Evolutionary conservation across 2,797 vertebrate genomes (phyloP).

Genomic region (Pangasius macronema): DNA sequence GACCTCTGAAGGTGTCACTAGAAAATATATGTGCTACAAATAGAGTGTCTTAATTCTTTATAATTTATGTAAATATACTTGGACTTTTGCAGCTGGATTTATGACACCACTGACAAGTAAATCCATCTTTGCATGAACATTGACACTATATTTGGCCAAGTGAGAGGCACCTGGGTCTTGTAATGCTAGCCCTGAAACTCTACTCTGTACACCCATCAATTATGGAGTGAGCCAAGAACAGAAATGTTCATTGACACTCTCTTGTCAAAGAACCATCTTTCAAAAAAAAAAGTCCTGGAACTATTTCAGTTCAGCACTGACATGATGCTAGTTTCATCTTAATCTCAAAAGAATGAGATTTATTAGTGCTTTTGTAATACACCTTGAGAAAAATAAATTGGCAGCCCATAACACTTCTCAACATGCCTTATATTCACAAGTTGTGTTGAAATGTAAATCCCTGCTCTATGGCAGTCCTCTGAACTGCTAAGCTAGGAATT

Average conservation of each 20-base stretch:
- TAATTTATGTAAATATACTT: neutral
- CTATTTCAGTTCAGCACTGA: neutral
- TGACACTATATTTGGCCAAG: slow-evolving; percentile 34
- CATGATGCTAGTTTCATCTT: slow-evolving; percentile 26
- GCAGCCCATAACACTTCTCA: neutral
- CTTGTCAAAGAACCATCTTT: slow-evolving; percentile 41
- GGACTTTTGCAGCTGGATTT: slow-evolving; percentile 29
- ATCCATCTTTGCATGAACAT: slow-evolving; percentile 11
- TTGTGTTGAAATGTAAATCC: neutral
- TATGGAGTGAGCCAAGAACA: slow-evolving; percentile 57
- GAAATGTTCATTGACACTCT: slow-evolving; percentile 52
- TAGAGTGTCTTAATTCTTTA: neutral
- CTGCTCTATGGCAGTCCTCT: neutral
- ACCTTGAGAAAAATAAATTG: neutral
- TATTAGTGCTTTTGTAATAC: neutral
- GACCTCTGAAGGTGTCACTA: neutral
- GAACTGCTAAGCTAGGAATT: neutral
- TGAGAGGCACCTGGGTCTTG: slow-evolving; percentile 47
- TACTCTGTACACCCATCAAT: slow-evolving; percentile 60
- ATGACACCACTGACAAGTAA: slow-evolving; percentile 7
- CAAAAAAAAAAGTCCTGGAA: slow-evolving; percentile 23
- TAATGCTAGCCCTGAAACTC: slow-evolving; percentile 61
- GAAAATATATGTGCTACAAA: neutral
- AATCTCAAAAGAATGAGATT: slow-evolving; percentile 10
- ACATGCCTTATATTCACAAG: neutral